These are phyloP conservation scores for Eubasilissa splendida DNA, from an alignment of 2,888 invertebrate species.

Conservation along the genomic window DNA sequence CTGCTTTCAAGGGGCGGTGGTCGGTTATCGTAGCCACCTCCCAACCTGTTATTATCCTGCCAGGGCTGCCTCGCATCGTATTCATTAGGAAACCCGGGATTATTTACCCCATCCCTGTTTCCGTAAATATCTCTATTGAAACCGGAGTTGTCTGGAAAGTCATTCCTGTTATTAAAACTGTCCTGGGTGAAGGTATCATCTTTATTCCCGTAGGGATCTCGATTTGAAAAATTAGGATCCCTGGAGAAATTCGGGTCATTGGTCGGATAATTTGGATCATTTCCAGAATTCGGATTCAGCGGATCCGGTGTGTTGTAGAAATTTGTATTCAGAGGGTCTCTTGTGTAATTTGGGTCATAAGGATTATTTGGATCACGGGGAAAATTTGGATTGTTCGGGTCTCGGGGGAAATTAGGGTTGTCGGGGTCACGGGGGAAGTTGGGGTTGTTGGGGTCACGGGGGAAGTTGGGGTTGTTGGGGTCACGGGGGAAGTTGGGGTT, in stretches of 20 bases:
- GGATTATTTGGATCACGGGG: conserved; percentile 43
- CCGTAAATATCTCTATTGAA: conserved; percentile 42
- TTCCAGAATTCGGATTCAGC: conserved; percentile 33
- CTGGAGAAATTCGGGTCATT: conserved; percentile 45
- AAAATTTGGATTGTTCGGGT: conserved; percentile 48
- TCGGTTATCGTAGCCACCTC: conserved; percentile 64
- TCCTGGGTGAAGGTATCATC: conserved; percentile 44
- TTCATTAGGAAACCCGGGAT: conserved; percentile 60
- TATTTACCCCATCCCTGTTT: conserved; percentile 41
- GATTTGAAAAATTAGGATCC: conserved; percentile 45
- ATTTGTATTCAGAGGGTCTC: conserved; percentile 47
- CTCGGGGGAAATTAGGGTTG: conserved; percentile 48
- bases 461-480: conserved; percentile 44
- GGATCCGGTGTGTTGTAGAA: conserved; percentile 44
- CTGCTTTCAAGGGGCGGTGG: conserved; percentile 67
- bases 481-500: conserved; percentile 27
- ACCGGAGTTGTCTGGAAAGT: conserved; percentile 37
- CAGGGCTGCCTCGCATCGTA: conserved; percentile 58
- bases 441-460: conserved; percentile 44
- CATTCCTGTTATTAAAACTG: conserved; percentile 45
- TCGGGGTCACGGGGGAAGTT: conserved; percentile 46
- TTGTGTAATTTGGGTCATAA: conserved; percentile 48
- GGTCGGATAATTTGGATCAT: conserved; percentile 42
- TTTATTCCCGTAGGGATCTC: conserved; percentile 40
- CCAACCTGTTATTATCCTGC: conserved; percentile 60